A percentile compares a stretch with the other conserved stretches of the same genome.
phyloP scores from a whole-genome alignment of 2,888 invertebrate genomes.

The Dusona sp. region DNA sequence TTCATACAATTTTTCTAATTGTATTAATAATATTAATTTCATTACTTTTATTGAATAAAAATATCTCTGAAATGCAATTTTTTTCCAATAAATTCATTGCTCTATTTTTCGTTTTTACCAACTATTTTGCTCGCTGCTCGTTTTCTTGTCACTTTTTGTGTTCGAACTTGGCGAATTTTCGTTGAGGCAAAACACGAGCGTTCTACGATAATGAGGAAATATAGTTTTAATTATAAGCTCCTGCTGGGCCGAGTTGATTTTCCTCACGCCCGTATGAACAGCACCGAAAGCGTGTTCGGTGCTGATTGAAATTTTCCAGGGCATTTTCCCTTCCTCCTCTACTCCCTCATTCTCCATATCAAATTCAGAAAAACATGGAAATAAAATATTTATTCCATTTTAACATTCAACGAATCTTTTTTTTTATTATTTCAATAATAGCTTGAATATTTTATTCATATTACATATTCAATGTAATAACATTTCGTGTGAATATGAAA shows the following conservation, averaged over 20 bases:
- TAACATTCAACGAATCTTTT: not conserved
- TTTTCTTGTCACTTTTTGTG: constrained; percentile 23
- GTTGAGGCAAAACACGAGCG: constrained; percentile 7
- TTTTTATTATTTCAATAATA: not conserved
- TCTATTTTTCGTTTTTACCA: not conserved
- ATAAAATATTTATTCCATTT: not conserved
- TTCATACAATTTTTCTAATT: not conserved
- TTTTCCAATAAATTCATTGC: not conserved
- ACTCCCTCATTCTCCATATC: not conserved
- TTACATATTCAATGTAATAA: not conserved
- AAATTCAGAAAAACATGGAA: not conserved
- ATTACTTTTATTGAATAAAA: not conserved
- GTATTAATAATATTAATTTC: not conserved
- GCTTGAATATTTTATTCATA: not conserved
- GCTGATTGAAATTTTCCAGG: constrained; percentile 58
- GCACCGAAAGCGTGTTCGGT: constrained; percentile 22
- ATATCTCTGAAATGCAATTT: not conserved
- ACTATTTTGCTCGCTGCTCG: not conserved
- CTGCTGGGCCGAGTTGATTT: constrained; percentile 56
- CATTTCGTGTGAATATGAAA: not conserved
- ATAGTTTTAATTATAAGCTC: constrained; percentile 60
- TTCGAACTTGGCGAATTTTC: constrained; percentile 44
- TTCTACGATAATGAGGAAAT: constrained; percentile 58
- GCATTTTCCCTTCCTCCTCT: constrained; percentile 12
- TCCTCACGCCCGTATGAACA: constrained; percentile 21